Percentiles rank a stretch among this genome's conserved stretches.
Evolutionary conservation across 53 echinoderm and acorn worm genomes (phyloP).

Genomic region (Stichopus horrens): DNA sequence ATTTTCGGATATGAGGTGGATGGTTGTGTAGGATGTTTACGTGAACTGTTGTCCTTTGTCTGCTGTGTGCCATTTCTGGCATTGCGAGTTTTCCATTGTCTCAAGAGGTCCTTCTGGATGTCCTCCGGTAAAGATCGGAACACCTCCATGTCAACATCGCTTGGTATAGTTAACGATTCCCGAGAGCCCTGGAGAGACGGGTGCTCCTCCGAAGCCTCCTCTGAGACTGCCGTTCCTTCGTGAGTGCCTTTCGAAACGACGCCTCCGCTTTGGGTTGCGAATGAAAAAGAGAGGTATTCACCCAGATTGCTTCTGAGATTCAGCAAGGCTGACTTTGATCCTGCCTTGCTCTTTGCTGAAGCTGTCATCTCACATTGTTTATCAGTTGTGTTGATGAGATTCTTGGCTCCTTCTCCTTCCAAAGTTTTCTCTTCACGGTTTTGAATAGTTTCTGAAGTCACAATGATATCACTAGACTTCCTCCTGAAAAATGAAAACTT

Average conservation of each 20-base stretch:
- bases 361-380: too few species aligned
- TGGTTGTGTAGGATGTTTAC: not conserved
- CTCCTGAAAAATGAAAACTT: not conserved
- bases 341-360: too few species aligned
- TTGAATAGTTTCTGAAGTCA: not conserved
- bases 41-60: not conserved
- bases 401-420: not conserved
- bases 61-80: not conserved
- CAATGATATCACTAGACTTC: not conserved
- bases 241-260: too few species aligned
- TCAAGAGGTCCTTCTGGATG: conserved; percentile 67
- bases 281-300: not conserved
- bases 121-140: conserved; percentile 73
- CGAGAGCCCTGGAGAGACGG: not conserved
- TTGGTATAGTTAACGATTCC: conserved; percentile 49
- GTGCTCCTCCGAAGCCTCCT: not conserved
- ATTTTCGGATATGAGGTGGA: not conserved
- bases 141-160: conserved; percentile 69
- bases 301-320: too few species aligned
- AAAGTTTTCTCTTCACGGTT: not conserved
- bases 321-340: too few species aligned
- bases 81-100: conserved; percentile 60
- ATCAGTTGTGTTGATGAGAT: not conserved
- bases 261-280: not conserved
- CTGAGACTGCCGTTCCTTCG: not conserved